Evolutionary conservation across 2,797 vertebrate species (phyloP).

Genomic region (Xerus rutilus): DNA sequence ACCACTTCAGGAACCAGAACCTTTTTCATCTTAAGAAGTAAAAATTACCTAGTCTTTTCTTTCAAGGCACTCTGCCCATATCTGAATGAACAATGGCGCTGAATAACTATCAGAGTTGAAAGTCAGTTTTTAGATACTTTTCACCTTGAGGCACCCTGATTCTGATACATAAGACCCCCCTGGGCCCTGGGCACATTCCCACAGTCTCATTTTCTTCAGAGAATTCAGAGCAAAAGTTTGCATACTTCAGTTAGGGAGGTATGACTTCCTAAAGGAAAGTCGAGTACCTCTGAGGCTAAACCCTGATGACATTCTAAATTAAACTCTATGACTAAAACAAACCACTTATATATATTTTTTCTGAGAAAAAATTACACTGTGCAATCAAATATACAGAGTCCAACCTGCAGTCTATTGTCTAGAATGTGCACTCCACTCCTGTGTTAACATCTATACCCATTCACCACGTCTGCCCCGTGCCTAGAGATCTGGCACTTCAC

Average conservation of each 20-base stretch:
- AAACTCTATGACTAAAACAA: slow-evolving; percentile 5
- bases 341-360: not conserved
- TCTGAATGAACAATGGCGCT: not conserved
- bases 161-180: not conserved
- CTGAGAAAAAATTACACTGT: not conserved
- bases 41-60: not conserved
- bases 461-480: not conserved
- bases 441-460: not conserved
- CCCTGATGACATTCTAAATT: not conserved
- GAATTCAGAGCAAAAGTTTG: not conserved
- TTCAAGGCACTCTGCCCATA: not conserved
- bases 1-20: not conserved
- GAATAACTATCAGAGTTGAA: not conserved
- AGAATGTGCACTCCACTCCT: not conserved
- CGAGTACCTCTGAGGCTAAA: not conserved
- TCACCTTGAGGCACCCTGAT: not conserved
- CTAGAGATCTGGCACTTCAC: not conserved
- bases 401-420: not conserved
- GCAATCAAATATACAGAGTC: not conserved
- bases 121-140: not conserved
- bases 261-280: not conserved
- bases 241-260: not conserved
- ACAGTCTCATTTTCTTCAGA: slow-evolving; percentile 17
- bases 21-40: slow-evolving; percentile 2
- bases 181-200: not conserved